Evolutionary conservation across 2,888 invertebrate species (phyloP), one percentile per base, ranked within the genome.

Genomic region (Drosophila fungiperda): DNA sequence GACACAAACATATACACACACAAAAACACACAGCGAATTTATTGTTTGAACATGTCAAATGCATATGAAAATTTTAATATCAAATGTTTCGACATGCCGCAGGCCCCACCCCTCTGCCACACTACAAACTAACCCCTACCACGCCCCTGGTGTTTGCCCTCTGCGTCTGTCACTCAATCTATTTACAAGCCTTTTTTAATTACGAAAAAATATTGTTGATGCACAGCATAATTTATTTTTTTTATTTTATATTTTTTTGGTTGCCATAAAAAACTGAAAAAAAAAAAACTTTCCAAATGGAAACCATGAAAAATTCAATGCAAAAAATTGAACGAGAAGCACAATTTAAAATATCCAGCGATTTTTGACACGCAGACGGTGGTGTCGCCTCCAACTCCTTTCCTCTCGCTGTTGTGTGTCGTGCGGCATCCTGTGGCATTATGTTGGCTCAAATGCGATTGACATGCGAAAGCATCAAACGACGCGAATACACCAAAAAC

Each of bases 281-380:
- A 49, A 59, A 35, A 40, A n/a, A 36, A 12, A 15, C 49, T 15
- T 17, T 40, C 54, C 7, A n/a, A 12, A 20, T 57, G 42, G 20
- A 38, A 40, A 55, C 17, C 33, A 80, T 83, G 33, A 81, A 82
- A 81, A 67, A 82, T 83, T 7, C 82, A 83, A 50, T 29, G 50
- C 15, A 64, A 81, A 76, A 70, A 73, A 48, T 12, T 52, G 40
- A 23, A 35, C 8, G 15, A 17, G 32, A n/a, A n/a, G 11, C 17
- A 23, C 36, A 38, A 5, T 55, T 80, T 87, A 71, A 87, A 89
- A 84, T 89, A 87, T 90, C 83, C 89, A 90, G 81, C 75, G 70
- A 48, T 80, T 82, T 84, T 40, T 72, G 58, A 68, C 78, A 80
- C 74, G 70, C 76, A 66, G 69, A 23, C 55, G 42, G 15, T 29